Base-by-base conservation (phyloP, 2,888 invertebrate genomes). In the Elegia similella region DNA sequence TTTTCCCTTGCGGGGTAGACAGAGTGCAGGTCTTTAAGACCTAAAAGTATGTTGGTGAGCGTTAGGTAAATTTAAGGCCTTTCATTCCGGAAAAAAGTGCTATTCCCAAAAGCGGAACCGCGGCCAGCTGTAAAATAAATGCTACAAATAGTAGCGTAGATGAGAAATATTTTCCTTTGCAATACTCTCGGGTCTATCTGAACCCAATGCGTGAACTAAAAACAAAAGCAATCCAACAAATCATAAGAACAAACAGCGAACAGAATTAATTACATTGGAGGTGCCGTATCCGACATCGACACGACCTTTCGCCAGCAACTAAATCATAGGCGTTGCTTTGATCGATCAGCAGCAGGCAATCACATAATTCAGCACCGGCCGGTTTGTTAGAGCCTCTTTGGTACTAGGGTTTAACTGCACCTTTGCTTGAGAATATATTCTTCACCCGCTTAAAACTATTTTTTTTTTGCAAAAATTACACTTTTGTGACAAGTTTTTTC, bases 251-350 rank as follows among this genome's bases (percentile, higher is more conserved):
- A 59, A 55, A 56, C 59, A 65, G 65, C 60, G 72, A 71, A 65
- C 69, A 69, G 69, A 73, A 74, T 72, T 72, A 74, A 74, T 74
- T 73, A 70, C 63, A 70, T 69, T 69, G 67, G 64, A 70, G 66
- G 71, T 70, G 69, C 67, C 65, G 68, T 76, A 78, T 80, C 76
- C 69, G 38, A 61, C 62, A 84, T 86, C 87, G 70, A 64, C 88
- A 88, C 86, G 87, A 88, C 86, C 87, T 84, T 79, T 81, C 84
- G 70, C 74, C 80, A 73, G 70, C 69, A 63, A 62, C 69, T 82
- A 82, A 84, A 86, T 85, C 84, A 84, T 78, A 69, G 59, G 69
- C 68, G 78, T 38, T 12, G 3, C 38, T 2, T 38, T 38, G 75
- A 80, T 78, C 76, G 75, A 80, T 73, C 73, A 56, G 50, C 56